Percentiles rank a stretch among this genome's conserved stretches.
Conservation (phyloP, 2,888 invertebrate genomes). For the Lepidochrysops patricia region DNA sequence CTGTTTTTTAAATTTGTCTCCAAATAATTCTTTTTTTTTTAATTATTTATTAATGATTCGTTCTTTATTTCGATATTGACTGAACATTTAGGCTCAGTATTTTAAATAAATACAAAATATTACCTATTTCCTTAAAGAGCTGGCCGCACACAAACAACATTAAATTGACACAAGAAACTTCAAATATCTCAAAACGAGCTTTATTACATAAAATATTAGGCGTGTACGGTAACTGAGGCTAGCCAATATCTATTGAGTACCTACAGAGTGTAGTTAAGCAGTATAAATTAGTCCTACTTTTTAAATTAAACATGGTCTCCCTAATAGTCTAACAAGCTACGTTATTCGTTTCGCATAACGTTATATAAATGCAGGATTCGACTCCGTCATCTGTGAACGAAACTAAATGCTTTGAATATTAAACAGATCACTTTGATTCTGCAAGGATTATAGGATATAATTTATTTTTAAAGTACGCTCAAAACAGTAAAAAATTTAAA, state of each 20-base stretch:
- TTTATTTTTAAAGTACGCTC: background rate
- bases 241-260: background rate
- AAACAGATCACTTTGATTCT: background rate
- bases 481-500: background rate
- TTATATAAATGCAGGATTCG: background rate
- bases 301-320: background rate
- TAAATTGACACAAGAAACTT: no score
- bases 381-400: background rate
- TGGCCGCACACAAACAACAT: no score
- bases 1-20: no score
- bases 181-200: no score
- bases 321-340: background rate
- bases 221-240: no score
- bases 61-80: no score
- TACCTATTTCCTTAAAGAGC: no score
- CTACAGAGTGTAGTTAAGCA: background rate
- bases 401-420: slow-evolving; percentile 3
- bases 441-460: background rate
- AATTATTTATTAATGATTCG: no score
- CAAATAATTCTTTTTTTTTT: no score
- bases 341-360: slow-evolving; percentile 12
- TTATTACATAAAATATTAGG: no score
- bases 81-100: no score
- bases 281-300: background rate
- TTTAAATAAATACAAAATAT: no score